phyloP scores from a whole-genome alignment of 2,888 invertebrate genomes.

The Drosophila differens region DNA sequence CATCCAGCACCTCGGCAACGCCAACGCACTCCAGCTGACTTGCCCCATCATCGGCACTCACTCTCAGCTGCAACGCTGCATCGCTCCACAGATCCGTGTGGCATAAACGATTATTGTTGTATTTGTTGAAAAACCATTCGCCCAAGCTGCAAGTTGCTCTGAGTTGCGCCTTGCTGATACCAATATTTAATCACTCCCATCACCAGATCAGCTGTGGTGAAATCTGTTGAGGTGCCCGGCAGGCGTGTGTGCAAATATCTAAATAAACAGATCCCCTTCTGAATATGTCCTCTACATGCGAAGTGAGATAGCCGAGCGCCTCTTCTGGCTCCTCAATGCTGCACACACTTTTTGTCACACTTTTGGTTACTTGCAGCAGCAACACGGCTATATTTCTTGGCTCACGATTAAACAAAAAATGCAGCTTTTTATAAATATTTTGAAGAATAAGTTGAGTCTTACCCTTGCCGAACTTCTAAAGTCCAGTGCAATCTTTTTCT shows the following conservation, averaged over 20 bases:
- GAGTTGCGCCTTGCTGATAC: conserved; percentile 64
- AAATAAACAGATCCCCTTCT: conserved; percentile 86
- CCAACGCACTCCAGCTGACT: conserved; percentile 64
- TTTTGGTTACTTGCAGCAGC: conserved; percentile 57
- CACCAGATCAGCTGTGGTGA: conserved; percentile 86
- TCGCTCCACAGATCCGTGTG: conserved; percentile 87
- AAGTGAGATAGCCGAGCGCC: conserved; percentile 86
- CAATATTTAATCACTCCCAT: conserved; percentile 86
- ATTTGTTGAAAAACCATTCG: conserved; percentile 87
- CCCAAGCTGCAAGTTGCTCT: not conserved
- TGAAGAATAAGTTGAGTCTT: too few relatives aligned
- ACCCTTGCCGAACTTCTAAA: not conserved
- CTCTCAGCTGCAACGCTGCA: conserved; percentile 79
- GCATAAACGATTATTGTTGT: conserved; percentile 84
- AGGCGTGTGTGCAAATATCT: conserved; percentile 86
- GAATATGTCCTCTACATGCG: conserved; percentile 85
- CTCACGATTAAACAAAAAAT: not conserved
- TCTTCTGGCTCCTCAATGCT: conserved; percentile 73
- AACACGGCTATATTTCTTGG: conserved; percentile 62
- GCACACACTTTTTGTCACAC: conserved; percentile 52
- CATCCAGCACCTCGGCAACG: conserved; percentile 78
- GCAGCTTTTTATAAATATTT: too few relatives aligned
- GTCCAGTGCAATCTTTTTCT: not conserved
- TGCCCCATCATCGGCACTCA: conserved; percentile 67
- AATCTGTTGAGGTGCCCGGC: conserved; percentile 84